Evolutionary conservation across 2,797 vertebrate species (phyloP).

Genomic region (Telmatherina bonti): DNA sequence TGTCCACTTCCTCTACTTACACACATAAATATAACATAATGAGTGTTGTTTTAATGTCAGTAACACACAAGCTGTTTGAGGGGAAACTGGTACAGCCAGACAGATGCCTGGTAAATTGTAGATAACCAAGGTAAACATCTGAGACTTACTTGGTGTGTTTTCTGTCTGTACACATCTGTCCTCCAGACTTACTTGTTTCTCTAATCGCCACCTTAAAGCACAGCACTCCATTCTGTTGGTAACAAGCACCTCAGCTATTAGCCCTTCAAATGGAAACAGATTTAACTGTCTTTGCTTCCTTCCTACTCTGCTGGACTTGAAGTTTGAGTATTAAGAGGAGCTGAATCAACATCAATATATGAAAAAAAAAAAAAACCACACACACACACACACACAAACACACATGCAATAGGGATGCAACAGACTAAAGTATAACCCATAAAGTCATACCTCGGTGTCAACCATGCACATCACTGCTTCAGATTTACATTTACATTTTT

Average conservation of each 20-base stretch:
- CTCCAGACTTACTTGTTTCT: conserved; percentile 72
- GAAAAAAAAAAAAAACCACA: conserved; percentile 24
- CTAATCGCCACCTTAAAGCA: conserved; percentile 71
- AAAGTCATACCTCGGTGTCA: conserved; percentile 41
- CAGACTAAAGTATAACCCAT: conserved; percentile 40
- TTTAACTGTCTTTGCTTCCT: conserved; percentile 65
- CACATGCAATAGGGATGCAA: background rate
- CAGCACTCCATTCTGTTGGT: conserved; percentile 67
- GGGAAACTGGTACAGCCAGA: conserved; percentile 46
- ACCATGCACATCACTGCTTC: conserved; percentile 33
- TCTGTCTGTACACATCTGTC: conserved; percentile 77
- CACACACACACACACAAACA: conserved; percentile 2
- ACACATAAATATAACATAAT: conserved; percentile 42
- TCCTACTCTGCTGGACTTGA: conserved; percentile 45
- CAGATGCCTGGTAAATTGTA: conserved; percentile 64
- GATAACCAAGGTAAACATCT: conserved; percentile 73
- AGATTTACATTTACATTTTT: conserved; percentile 58
- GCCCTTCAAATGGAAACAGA: conserved; percentile 79
- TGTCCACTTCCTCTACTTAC: conserved; percentile 20
- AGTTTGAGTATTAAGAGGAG: conserved; percentile 64
- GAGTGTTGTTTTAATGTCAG: conserved; percentile 55
- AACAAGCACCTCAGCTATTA: conserved; percentile 78
- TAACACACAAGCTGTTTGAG: conserved; percentile 43
- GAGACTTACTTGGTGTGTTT: conserved; percentile 51
- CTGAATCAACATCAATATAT: conserved; percentile 49